Conservation (phyloP, 1,140 invertebrate species). For the Phymorhynchus buccinoides region DNA sequence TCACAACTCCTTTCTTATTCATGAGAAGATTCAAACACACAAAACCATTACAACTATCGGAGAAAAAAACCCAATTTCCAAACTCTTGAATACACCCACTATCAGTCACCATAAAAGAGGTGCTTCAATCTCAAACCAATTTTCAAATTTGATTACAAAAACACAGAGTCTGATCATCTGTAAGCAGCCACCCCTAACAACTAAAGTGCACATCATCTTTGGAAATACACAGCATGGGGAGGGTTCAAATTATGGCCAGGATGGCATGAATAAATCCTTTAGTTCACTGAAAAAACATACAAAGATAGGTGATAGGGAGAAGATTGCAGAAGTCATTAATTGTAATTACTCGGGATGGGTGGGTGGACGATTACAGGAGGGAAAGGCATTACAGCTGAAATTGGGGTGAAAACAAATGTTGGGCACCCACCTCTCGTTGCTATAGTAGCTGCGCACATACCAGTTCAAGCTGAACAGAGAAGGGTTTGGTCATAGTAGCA, state of each 20-base stretch:
- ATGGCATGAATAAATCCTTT: background rate
- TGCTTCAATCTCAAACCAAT: no score
- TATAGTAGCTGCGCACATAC: constrained; percentile 42
- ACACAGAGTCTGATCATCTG: no score
- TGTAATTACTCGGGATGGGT: background rate
- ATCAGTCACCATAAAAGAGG: no score
- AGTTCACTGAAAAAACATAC: background rate
- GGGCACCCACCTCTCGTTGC: constrained; percentile 42
- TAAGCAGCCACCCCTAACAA: no score
- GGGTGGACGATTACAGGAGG: background rate
- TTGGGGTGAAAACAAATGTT: constrained; percentile 9
- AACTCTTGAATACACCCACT: no score
- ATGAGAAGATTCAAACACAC: no score
- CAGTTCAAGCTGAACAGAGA: constrained; percentile 48
- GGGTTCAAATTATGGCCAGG: background rate
- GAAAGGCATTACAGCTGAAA: background rate
- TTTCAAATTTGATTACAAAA: no score
- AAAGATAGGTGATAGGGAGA: background rate
- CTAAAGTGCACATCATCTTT: no score
- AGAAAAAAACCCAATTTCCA: no score
- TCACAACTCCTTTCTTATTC: no score
- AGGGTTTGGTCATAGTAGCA: background rate
- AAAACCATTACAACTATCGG: no score
- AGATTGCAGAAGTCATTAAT: background rate
- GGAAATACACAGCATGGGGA: background rate